A percentile compares a stretch with the other conserved stretches of the same genome.
phyloP scores from a whole-genome alignment of 2,797 vertebrate species.

The Philypnodon macrostomus region DNA sequence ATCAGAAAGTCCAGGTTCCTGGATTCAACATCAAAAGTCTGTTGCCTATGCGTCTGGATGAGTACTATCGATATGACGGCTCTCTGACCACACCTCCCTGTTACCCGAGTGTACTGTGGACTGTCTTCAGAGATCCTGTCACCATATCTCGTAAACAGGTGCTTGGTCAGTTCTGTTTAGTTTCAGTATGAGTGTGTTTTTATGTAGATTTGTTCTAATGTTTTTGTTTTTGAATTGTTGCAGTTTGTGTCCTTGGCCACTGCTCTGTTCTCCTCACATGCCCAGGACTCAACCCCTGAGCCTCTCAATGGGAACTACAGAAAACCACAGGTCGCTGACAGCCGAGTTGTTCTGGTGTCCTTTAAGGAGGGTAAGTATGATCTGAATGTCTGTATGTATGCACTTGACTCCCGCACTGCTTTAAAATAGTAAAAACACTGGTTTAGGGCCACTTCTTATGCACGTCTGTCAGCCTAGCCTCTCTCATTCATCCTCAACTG shows the following conservation, averaged over 20 bases:
- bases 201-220: not conserved
- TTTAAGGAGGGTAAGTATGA: constrained; percentile 86
- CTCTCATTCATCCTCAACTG: constrained; percentile 34
- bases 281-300: constrained; percentile 73
- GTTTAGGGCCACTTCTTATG: constrained; percentile 18
- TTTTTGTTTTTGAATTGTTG: constrained; percentile 44
- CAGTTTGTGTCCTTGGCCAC: constrained; percentile 85
- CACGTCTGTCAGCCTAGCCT: constrained; percentile 28
- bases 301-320: constrained; percentile 86
- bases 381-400: constrained; percentile 28
- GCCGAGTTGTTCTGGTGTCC: constrained; percentile 84
- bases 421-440: constrained; percentile 17
- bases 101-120: constrained; percentile 93
- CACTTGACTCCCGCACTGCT: constrained; percentile 10
- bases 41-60: constrained; percentile 82
- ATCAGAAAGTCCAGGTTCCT: constrained; percentile 79
- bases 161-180: not conserved
- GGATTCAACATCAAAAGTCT: constrained; percentile 85
- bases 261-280: constrained; percentile 79
- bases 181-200: not conserved
- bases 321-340: constrained; percentile 76
- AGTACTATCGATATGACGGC: constrained; percentile 91
- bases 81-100: constrained; percentile 96
- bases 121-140: constrained; percentile 84
- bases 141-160: constrained; percentile 89